Base-by-base conservation (phyloP, 2,113 vertebrate species). In the Gila orcuttii region DNA sequence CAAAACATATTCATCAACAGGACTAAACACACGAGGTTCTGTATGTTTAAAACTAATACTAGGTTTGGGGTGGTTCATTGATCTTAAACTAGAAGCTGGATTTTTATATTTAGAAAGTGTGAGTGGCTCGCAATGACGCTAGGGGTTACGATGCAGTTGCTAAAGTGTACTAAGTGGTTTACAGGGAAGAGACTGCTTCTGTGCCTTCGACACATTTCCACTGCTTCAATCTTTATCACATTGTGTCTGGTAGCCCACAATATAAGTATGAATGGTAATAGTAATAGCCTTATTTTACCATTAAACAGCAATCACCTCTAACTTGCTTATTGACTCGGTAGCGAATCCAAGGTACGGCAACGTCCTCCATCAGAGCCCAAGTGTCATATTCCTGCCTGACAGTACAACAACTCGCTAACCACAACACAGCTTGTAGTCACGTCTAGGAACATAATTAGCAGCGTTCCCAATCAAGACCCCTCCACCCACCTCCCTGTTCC, bases 361-460 rank as follows among this genome's bases (percentile, higher is more conserved):
- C 13, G 23, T 71, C 21, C 60, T 28, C 17, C 39, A 31, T 10
- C 79, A 66, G n/a, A 81, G 45, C 47, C 64, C 81, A 19, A 73
- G 64, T 42, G 66, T 83, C 81, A 83, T 59, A 59, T 73, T 71
- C 23, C 47, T 55, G 64, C 59, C 50, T 83, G 81, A 83, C 66
- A 57, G 81, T 19, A 42, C 81, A 59, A 57, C 64, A 66, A 62
- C 10, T 64, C 75, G 86, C 71, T 83, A 45, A 36, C 57, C 74
- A 8, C 87, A 79, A 39, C 78, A 64, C 85, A 80, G 87, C 74
- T 17, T 87, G 85, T 75, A 83, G 74, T 85, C 89, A 77, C 83
- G 85, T 88, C 87, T 85, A 75, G 50, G 84, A 87, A 73, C 89
- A 87, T 92, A 95, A 95, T 95, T 95, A 95, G 92, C 93, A 90